A percentile compares a stretch with the other conserved stretches of the same genome.
phyloP scores from a whole-genome alignment of 2,797 vertebrate genomes.

The Pangasius djambal region DNA sequence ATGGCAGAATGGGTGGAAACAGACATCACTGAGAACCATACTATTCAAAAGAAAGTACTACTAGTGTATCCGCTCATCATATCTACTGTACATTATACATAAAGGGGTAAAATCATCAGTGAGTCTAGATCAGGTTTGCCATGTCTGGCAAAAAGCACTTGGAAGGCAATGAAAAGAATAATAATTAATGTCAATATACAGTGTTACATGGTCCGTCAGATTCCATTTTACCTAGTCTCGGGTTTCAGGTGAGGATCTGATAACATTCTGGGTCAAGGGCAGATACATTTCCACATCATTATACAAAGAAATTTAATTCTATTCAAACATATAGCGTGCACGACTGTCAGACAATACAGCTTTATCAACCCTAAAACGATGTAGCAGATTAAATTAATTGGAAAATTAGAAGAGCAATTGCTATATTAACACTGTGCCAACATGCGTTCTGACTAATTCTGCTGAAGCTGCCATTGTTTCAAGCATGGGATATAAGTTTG shows the following conservation, averaged over 20 bases:
- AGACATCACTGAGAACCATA: not conserved
- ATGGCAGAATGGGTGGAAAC: not conserved
- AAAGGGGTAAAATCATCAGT: not conserved
- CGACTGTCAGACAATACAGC: not conserved
- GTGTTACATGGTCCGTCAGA: not conserved
- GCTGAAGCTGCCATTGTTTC: slow-evolving; percentile 18
- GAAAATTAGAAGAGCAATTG: not conserved
- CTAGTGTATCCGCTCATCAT: not conserved
- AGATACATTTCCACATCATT: slow-evolving; percentile 12
- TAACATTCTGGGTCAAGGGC: slow-evolving; percentile 20
- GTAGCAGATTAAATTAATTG: slow-evolving; percentile 18
- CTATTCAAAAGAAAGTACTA: not conserved
- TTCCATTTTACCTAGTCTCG: not conserved
- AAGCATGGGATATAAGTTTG: slow-evolving; percentile 4
- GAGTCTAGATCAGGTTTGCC: no score
- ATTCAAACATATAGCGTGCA: not conserved
- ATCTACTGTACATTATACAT: not conserved
- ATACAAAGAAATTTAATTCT: slow-evolving; percentile 7
- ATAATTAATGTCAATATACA: slow-evolving; percentile 4
- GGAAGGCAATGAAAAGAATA: not conserved
- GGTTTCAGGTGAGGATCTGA: slow-evolving; percentile 10
- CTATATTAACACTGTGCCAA: slow-evolving; percentile 19
- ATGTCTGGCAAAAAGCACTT: not conserved
- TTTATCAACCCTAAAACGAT: slow-evolving; percentile 24
- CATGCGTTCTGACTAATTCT: slow-evolving; percentile 25